Evolutionary conservation across 1,140 invertebrate species (phyloP).

Genomic region (Semibalanus balanoides): DNA sequence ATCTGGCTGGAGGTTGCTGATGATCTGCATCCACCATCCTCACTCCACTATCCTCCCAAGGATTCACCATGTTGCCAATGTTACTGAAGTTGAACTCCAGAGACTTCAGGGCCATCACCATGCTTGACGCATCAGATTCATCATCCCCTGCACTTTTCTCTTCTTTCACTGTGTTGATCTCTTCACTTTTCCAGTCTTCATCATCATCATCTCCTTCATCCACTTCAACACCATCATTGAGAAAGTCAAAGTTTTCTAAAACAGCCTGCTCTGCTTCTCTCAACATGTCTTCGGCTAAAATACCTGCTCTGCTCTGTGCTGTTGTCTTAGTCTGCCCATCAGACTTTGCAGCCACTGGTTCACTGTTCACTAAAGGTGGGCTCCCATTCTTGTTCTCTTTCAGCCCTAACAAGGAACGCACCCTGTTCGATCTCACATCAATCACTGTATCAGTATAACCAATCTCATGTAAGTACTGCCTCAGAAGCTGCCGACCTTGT

Average conservation of each 20-base stretch:
- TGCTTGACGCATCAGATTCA: not conserved
- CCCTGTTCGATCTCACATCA: slow-evolving; percentile 91
- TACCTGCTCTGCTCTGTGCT: slow-evolving; percentile 15
- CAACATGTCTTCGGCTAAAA: slow-evolving; percentile 58
- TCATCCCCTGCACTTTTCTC: not conserved
- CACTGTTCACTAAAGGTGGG: no score
- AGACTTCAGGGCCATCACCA: not conserved
- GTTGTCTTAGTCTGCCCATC: no score
- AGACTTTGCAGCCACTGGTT: no score
- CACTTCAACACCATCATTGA: slow-evolving; percentile 63
- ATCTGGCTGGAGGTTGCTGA: no score
- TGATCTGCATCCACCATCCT: no score
- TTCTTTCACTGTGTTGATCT: not conserved
- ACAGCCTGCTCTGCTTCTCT: slow-evolving; percentile 82
- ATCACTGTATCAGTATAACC: slow-evolving; percentile 99
- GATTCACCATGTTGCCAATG: not conserved
- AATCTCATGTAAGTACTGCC: slow-evolving; percentile 93
- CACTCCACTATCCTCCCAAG: no score
- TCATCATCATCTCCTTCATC: slow-evolving; percentile 72
- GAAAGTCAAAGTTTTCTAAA: slow-evolving; percentile 91
- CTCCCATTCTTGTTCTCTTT: slow-evolving; percentile 38
- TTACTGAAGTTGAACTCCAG: not conserved
- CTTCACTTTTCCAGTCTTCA: slow-evolving; percentile 25
- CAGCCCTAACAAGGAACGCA: slow-evolving; percentile 76
- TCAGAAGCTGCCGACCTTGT: slow-evolving; percentile 81